These are phyloP conservation scores for Tadarida brasiliensis DNA, from an alignment of 2,797 vertebrate genomes.

Conservation along the genomic window DNA sequence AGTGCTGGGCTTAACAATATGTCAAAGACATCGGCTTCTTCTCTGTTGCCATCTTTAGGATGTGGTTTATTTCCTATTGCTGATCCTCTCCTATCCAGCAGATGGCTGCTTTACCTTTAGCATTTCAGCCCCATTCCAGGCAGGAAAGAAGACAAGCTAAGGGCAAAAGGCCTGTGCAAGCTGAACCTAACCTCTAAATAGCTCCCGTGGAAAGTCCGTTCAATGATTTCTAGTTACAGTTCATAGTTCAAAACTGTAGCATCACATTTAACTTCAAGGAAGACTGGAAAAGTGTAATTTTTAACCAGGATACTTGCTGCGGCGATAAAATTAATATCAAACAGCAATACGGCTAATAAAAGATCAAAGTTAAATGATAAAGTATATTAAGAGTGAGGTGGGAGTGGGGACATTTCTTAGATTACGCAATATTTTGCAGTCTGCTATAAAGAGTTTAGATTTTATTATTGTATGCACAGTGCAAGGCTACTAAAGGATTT, in stretches of 20 bases:
- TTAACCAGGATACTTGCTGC: slow-evolving; percentile 40
- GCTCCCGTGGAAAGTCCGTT: background rate
- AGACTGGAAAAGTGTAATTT: background rate
- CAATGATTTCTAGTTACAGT: background rate
- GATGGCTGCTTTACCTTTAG: slow-evolving; percentile 68
- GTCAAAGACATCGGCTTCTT: background rate
- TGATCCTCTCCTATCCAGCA: slow-evolving; percentile 65
- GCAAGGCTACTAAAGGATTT: background rate
- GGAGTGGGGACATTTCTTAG: background rate
- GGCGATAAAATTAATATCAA: background rate
- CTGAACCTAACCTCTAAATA: background rate
- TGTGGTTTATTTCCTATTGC: slow-evolving; percentile 44
- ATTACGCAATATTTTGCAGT: background rate
- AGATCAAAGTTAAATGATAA: background rate
- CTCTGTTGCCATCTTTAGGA: background rate
- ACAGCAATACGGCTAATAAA: background rate
- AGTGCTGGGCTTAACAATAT: background rate
- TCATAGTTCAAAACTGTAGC: background rate
- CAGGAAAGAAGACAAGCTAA: slow-evolving; percentile 42
- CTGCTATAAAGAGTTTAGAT: background rate
- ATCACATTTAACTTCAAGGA: slow-evolving; percentile 45
- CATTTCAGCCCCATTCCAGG: slow-evolving; percentile 27
- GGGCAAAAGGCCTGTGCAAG: background rate
- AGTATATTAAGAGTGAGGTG: background rate
- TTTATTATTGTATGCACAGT: background rate